phyloP scores from a whole-genome alignment of 2,888 invertebrate genomes.

The Bibio marci region DNA sequence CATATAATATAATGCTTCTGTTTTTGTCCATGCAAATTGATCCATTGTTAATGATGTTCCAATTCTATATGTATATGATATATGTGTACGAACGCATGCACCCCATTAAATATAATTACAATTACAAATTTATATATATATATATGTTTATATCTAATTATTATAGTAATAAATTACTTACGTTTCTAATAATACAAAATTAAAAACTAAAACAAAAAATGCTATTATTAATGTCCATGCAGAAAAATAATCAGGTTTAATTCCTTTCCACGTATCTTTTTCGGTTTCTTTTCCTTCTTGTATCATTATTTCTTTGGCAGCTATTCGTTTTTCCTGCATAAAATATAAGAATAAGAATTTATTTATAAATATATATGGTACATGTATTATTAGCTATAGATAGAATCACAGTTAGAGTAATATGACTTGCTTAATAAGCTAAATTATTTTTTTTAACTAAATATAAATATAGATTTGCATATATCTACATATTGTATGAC shows the following conservation, averaged over 20 bases:
- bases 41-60: constrained; percentile 76
- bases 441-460: no score
- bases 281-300: constrained; percentile 53
- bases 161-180: constrained; percentile 27
- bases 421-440: background rate
- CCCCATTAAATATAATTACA: no score
- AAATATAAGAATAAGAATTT: no score
- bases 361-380: no score
- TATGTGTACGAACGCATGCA: no score
- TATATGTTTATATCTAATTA: background rate
- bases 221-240: constrained; percentile 63
- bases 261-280: constrained; percentile 51
- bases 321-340: constrained; percentile 44
- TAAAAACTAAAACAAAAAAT: constrained; percentile 71
- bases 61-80: constrained; percentile 30
- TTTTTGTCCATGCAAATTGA: constrained; percentile 72
- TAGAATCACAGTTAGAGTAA: no score
- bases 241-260: constrained; percentile 56
- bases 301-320: constrained; percentile 61
- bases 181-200: constrained; percentile 77
- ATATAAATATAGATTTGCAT: no score
- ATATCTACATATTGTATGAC: no score
- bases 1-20: constrained; percentile 61
- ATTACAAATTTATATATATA: background rate
- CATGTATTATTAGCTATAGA: no score